Base-by-base conservation (phyloP, 2,888 invertebrate species). In the Leucophora obtusa region DNA sequence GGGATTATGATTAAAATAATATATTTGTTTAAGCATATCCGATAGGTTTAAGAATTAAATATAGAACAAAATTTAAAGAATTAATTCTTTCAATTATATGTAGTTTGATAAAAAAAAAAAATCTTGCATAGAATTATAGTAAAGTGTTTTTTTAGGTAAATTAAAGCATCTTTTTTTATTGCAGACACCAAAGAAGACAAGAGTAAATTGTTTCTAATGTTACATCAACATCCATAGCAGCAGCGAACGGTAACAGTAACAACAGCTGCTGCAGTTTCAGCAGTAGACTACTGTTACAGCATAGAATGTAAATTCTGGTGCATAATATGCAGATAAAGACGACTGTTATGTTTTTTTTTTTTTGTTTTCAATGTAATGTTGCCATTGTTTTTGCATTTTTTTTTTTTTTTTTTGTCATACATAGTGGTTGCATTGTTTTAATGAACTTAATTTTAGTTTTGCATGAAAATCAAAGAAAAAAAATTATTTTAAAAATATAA, bases 371-470 rank as follows among this genome's bases (percentile, higher is more conserved):
- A 69, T 74, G 75, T 70, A 70, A 69, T 79, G 51, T 63, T 69
- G 78, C 43, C 60, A 74, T 68, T 77, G 60, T 65, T 71, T 79
- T 65, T 53, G 51, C 53, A 15, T 65, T 65, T 65, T 75, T 54
- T 51, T 51, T 43, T 65, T 71, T 35, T 58, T 56, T 79, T 62
- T 47, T 59, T 79, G 75, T 68, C 59, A 71, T 28, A 54, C 54
- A 71, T 28, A 54, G 60, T 38, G 24, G 60, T 53, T 76, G 76
- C 77, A 68, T 78, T 79, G 79, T 82, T 78, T 75, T 75, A 69
- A 75, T 78, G 79, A 75, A 76, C 79, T 72, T 79, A 71, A 68
- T 72, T 75, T 75, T 6, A 43, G 47, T 70, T 78, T 70, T 68
- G 77, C 66, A 80, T 75, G 58, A 76, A 68, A 72, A 71, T 58